Evolutionary conservation across 2,888 invertebrate genomes (phyloP).

Genomic region (Hypsopygia costalis): DNA sequence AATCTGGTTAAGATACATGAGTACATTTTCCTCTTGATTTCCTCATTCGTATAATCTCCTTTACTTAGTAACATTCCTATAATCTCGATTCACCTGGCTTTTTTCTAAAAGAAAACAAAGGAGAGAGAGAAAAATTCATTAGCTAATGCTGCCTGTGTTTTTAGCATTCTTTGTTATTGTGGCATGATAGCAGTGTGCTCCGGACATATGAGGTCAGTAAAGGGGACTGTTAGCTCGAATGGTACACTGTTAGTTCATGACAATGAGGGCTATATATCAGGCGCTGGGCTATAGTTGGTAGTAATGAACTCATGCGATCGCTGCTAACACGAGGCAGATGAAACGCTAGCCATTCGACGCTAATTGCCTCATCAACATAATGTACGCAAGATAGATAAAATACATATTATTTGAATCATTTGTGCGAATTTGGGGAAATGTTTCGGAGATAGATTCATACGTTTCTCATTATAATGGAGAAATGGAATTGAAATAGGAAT

Average conservation of each 20-base stretch:
- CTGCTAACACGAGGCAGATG: constrained; percentile 31
- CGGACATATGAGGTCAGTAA: constrained; percentile 51
- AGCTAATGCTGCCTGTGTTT: constrained; percentile 10
- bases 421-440: neutral
- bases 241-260: constrained; percentile 64
- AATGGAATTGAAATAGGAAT: constrained; percentile 8
- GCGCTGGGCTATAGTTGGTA: constrained; percentile 32
- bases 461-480: constrained; percentile 2
- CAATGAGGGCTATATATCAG: constrained; percentile 67
- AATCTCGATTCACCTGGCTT: constrained; percentile 1
- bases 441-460: neutral
- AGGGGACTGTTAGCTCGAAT: constrained; percentile 59
- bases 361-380: constrained; percentile 43
- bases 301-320: constrained; percentile 45
- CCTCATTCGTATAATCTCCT: constrained; percentile 1
- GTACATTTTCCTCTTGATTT: constrained; percentile 1
- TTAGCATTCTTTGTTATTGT: constrained; percentile 15
- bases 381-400: constrained; percentile 8
- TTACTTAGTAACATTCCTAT: constrained; percentile 1
- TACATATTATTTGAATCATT: constrained; percentile 10
- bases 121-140: constrained; percentile 6
- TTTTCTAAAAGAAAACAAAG: constrained; percentile 1
- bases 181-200: constrained; percentile 17
- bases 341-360: constrained; percentile 33
- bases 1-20: neutral